Evolutionary conservation across 2,797 vertebrate species (phyloP), one percentile per base, ranked within the genome.

Genomic region (Rhinogobio ventralis): DNA sequence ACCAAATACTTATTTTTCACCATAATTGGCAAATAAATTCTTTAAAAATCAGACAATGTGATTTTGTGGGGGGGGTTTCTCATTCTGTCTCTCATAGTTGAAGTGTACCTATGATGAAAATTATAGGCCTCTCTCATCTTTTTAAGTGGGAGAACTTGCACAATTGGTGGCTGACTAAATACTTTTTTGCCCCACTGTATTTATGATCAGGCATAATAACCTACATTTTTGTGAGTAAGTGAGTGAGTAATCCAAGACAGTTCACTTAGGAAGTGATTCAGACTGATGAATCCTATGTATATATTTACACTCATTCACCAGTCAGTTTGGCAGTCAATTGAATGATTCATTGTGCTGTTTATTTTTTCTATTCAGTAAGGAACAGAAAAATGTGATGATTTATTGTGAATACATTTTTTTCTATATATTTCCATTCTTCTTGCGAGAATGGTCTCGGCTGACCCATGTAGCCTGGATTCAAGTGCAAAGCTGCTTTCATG

Each of bases 401-500:
- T 67, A 6, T 39, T 68, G 30, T 39, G 8, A 39, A 68, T 39
- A 68, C 0, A 14, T 33, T 23, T 49, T 72, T 73, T 28, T 1
- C 45, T 9, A 53, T 25, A 69, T 25, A 68, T 57, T 69, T 4
- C 23, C 23, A 45, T 71, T 71, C 20, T 69, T 71, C 62, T 25
- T 30, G 3, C 46, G 13, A 30, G 36, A 77, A 71, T 46, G 4
- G 8, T 69, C 39, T 46, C 33, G 28, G 8, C 51, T 62, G 82
- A 71, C 75, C 75, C 74, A n/a, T 68, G 25, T 30, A 33, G 49
- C 51, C 66, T 62, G 25, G n/a, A 67, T 76, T 66, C n/a, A 68
- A 64, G 53, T 39, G 75, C 25, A 72, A 85, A 81, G 60, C 69
- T 36, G 57, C 69, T 81, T 67, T 75, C 67, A 74, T 86, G 49